These are phyloP conservation scores for Lithophane ornitopus DNA, from an alignment of 2,888 invertebrate species.

Conservation along the genomic window DNA sequence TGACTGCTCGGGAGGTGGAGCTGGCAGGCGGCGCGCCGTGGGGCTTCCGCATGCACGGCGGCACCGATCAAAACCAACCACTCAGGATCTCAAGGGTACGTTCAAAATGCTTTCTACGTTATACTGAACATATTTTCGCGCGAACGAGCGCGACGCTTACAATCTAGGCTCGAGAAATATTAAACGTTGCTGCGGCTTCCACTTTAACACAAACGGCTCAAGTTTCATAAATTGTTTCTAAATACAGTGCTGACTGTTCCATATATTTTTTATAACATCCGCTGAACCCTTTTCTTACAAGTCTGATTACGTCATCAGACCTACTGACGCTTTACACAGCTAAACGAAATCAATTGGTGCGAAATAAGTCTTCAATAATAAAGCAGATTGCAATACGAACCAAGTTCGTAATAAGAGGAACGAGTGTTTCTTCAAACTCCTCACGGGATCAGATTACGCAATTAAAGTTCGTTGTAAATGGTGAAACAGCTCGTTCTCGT, in stretches of 20 bases:
- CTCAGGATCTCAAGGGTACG: slow-evolving; percentile 95
- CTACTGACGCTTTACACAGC: slow-evolving; percentile 16
- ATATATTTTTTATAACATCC: slow-evolving; percentile 60
- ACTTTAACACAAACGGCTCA: slow-evolving; percentile 26
- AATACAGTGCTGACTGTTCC: slow-evolving; percentile 51
- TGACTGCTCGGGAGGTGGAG: slow-evolving; percentile 94
- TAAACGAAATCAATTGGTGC: slow-evolving; percentile 49
- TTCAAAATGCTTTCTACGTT: slow-evolving; percentile 68
- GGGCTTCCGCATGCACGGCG: slow-evolving; percentile 97
- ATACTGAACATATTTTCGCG: slow-evolving; percentile 39
- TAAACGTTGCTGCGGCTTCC: slow-evolving; percentile 23
- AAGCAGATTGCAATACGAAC: slow-evolving; percentile 51
- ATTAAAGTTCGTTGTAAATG: slow-evolving; percentile 77
- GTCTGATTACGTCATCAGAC: slow-evolving; percentile 48
- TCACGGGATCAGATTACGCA: slow-evolving; percentile 76
- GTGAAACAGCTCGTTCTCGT: slow-evolving; percentile 73
- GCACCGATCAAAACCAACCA: slow-evolving; percentile 94
- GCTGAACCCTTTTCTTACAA: slow-evolving; percentile 50
- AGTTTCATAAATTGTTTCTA: slow-evolving; percentile 58
- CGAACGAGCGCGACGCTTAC: slow-evolving; percentile 31
- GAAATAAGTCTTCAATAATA: slow-evolving; percentile 51
- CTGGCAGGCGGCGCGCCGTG: slow-evolving; percentile 96
- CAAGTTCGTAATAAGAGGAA: slow-evolving; percentile 64
- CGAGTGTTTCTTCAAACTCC: slow-evolving; percentile 69
- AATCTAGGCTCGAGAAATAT: slow-evolving; percentile 46